Evolutionary conservation across 1,140 invertebrate genomes (phyloP).

Genomic region (Steinernema feltiae): DNA sequence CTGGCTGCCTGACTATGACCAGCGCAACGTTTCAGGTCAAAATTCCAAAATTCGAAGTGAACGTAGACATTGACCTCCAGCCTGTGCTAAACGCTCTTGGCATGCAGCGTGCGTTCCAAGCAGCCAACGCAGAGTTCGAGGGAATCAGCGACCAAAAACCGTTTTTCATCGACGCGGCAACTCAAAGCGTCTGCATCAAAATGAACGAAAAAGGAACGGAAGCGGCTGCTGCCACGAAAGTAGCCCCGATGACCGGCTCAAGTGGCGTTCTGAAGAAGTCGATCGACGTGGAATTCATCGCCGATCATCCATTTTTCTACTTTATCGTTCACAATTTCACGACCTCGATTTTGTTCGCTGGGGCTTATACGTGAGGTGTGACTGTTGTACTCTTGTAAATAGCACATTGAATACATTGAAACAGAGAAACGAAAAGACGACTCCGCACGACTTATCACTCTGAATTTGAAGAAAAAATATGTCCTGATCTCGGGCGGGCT

Average conservation of each 20-base stretch:
- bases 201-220: background rate
- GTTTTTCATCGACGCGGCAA: background rate
- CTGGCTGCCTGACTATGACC: background rate
- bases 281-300: background rate
- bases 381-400: background rate
- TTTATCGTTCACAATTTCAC: background rate
- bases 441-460: too few species aligned
- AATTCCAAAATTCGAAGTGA: background rate
- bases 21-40: background rate
- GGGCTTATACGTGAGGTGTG: background rate
- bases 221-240: background rate
- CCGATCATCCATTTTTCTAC: background rate
- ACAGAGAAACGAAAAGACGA: too few species aligned
- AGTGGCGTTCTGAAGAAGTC: background rate
- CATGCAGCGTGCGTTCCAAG: background rate
- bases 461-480: too few species aligned
- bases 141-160: background rate
- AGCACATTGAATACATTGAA: too few species aligned
- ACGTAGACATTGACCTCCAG: background rate
- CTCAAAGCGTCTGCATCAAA: background rate
- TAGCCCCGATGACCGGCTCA: background rate
- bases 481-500: conserved; percentile 38
- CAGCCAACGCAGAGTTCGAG: background rate
- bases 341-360: background rate
- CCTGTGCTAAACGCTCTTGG: background rate